phyloP scores from a whole-genome alignment of 2,888 invertebrate genomes.

The Lasioglossum lativentre region DNA sequence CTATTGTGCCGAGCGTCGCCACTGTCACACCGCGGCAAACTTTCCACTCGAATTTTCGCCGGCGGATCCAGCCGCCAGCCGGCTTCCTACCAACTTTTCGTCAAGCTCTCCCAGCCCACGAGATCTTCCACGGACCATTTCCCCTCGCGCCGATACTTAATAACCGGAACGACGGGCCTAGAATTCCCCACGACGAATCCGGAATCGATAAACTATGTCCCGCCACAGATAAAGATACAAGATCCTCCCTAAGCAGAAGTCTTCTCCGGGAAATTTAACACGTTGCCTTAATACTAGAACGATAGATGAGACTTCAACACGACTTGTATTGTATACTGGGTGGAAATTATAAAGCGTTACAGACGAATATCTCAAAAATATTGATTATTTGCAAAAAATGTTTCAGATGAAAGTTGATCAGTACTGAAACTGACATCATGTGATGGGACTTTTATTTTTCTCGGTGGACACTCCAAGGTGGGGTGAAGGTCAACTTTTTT shows the following conservation, averaged over 20 bases:
- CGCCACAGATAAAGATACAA: constrained; percentile 30
- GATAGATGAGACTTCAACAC: too few relatives aligned
- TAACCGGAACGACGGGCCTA: constrained; percentile 29
- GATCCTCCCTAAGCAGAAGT: constrained; percentile 28
- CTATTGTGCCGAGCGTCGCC: constrained; percentile 82
- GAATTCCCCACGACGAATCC: constrained; percentile 48
- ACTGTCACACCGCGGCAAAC: constrained; percentile 77
- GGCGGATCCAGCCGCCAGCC: constrained; percentile 10
- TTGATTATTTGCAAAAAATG: too few relatives aligned
- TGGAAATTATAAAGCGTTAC: too few relatives aligned
- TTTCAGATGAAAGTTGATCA: too few relatives aligned
- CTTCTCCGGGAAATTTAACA: constrained; percentile 46
- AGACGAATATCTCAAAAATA: too few relatives aligned
- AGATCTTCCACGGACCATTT: constrained; percentile 1
- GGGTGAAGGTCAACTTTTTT: too few relatives aligned
- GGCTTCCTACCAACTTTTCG: background rate
- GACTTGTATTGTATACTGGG: too few relatives aligned
- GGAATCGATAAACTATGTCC: constrained; percentile 56
- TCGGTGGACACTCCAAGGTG: too few relatives aligned
- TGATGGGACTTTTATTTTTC: too few relatives aligned
- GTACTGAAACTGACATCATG: too few relatives aligned
- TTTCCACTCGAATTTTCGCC: constrained; percentile 71
- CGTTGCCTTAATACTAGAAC: background rate
- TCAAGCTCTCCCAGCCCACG: background rate
- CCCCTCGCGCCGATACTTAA: constrained; percentile 31